These are phyloP conservation scores for Burhinus bistriatus DNA, from an alignment of 2,113 vertebrate genomes.

Conservation along the genomic window DNA sequence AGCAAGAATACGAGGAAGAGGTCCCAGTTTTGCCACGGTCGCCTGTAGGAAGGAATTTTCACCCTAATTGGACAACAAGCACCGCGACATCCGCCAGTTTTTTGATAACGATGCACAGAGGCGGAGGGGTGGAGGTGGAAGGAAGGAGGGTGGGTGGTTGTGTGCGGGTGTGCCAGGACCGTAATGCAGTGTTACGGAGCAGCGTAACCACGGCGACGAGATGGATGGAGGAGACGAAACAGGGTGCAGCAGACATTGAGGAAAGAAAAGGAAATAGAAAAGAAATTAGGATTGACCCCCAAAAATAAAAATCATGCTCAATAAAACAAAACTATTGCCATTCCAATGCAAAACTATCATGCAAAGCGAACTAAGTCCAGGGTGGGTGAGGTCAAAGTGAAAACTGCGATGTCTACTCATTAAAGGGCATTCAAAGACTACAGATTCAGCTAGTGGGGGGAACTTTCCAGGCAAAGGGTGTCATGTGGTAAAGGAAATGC, in stretches of 20 bases:
- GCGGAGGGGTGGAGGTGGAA: conserved; percentile 74
- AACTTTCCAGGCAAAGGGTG: conserved; percentile 55
- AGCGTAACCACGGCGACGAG: conserved; percentile 83
- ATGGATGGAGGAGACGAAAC: conserved; percentile 81
- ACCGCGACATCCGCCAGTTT: conserved; percentile 72
- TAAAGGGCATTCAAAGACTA: conserved; percentile 60
- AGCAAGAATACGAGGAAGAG: conserved; percentile 91
- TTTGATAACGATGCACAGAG: conserved; percentile 73
- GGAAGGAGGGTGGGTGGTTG: conserved; percentile 77
- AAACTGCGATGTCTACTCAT: conserved; percentile 49
- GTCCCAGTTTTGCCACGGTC: conserved; percentile 92
- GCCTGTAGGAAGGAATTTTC: conserved; percentile 99
- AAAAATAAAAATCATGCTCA: conserved; percentile 86
- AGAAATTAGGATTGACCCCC: conserved; percentile 84
- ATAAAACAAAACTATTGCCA: conserved; percentile 80
- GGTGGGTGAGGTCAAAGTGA: conserved; percentile 21
- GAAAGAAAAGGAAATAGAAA: conserved; percentile 86
- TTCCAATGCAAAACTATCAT: conserved; percentile 82
- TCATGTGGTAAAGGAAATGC: conserved; percentile 66
- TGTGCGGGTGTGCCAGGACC: conserved; percentile 79
- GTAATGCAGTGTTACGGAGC: conserved; percentile 86
- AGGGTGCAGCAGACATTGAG: conserved; percentile 72
- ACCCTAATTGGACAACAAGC: conserved; percentile 89
- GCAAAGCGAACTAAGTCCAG: conserved; percentile 77
- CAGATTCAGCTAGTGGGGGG: conserved; percentile 28